Percentiles rank a stretch among this genome's conserved stretches.
These are phyloP conservation scores for Cyanocitta stelleri DNA, from an alignment of 2,113 vertebrate species.

Conservation along the genomic window DNA sequence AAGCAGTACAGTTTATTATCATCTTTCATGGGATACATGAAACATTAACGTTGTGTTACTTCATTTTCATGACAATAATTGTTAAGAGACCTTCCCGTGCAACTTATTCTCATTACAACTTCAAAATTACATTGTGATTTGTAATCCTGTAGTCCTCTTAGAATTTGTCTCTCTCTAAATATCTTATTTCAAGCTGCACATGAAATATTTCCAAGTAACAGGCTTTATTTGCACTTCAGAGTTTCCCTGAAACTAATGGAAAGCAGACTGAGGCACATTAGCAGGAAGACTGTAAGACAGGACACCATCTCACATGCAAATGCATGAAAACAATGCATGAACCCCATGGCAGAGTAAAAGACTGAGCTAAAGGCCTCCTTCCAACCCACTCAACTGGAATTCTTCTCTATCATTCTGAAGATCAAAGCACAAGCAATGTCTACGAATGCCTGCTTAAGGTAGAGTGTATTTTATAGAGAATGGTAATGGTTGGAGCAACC, in stretches of 20 bases:
- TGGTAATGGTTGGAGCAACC: neutral
- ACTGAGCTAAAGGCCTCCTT: neutral
- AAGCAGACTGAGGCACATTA: neutral
- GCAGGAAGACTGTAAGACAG: neutral
- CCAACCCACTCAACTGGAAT: neutral
- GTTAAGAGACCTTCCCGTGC: conserved; percentile 5
- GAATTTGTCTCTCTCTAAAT: conserved; percentile 25
- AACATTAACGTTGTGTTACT: conserved; percentile 13
- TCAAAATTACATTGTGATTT: conserved; percentile 35
- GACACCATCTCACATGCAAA: neutral
- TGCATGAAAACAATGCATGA: neutral
- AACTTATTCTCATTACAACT: conserved; percentile 40
- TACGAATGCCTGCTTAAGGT: neutral
- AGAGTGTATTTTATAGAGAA: neutral
- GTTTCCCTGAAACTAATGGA: neutral
- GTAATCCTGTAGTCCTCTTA: neutral
- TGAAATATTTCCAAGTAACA: neutral
- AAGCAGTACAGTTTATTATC: conserved; percentile 38
- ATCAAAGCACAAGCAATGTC: neutral
- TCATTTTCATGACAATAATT: conserved; percentile 35
- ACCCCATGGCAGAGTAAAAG: neutral
- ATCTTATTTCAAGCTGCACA: neutral
- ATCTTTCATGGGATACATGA: conserved; percentile 16
- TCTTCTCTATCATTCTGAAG: neutral
- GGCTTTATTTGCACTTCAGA: neutral